A percentile compares a stretch with the other conserved stretches of the same genome.
phyloP scores from a whole-genome alignment of 1,140 invertebrate species.

The Cydia strobilella region DNA sequence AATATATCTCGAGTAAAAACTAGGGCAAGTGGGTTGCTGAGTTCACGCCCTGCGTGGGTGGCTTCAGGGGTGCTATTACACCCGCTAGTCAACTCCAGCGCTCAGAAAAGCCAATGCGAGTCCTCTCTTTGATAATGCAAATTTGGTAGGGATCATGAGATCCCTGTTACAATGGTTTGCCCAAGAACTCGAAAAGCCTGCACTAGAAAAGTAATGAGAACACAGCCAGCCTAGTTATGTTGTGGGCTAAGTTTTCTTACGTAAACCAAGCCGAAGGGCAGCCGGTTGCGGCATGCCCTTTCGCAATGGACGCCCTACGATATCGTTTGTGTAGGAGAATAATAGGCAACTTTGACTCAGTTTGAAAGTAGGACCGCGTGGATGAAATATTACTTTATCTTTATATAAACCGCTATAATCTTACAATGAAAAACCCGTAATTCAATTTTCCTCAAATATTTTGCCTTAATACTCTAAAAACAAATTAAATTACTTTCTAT shows the following conservation, averaged over 20 bases:
- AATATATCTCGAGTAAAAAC: constrained; percentile 57
- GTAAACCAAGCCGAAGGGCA: constrained; percentile 73
- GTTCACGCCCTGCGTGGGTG: constrained; percentile 66
- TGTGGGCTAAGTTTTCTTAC: constrained; percentile 63
- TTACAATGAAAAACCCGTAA: background rate
- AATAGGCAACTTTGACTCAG: constrained; percentile 10
- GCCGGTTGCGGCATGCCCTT: constrained; percentile 61
- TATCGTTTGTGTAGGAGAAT: constrained; percentile 40
- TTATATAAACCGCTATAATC: no score
- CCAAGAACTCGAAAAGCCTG: background rate
- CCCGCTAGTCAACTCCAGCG: background rate
- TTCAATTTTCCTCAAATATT: background rate
- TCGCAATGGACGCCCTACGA: constrained; percentile 56
- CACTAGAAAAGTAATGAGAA: constrained; percentile 36
- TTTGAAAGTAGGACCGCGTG: background rate
- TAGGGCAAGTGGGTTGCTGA: constrained; percentile 64
- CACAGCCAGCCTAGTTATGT: constrained; percentile 52
- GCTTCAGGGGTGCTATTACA: constrained; percentile 37
- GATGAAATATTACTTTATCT: background rate
- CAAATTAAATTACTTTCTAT: no score
- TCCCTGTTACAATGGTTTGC: background rate
- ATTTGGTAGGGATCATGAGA: background rate
- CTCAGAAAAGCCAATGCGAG: background rate
- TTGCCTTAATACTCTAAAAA: no score
- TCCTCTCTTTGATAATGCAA: background rate